A percentile compares a stretch with the other conserved stretches of the same genome.
Conservation (phyloP, 92 coral and sea anemone species). For the Palythoa grandiflora region DNA sequence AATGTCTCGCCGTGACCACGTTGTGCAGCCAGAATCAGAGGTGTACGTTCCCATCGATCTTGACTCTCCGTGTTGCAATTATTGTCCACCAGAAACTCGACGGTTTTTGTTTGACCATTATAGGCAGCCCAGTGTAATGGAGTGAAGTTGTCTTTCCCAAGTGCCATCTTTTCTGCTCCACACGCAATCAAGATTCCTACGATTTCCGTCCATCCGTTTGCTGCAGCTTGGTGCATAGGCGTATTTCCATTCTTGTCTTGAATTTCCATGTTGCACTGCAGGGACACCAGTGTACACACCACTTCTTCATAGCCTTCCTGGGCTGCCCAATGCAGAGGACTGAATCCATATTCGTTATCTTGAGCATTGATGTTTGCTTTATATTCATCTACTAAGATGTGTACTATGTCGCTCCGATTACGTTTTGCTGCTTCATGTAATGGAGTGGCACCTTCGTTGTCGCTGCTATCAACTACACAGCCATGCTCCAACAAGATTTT, state of each 20-base stretch:
- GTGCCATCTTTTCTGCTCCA: slow-evolving; percentile 12
- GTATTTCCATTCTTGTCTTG: not conserved
- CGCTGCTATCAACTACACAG: not conserved
- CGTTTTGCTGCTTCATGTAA: slow-evolving; percentile 31
- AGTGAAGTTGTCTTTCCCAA: not conserved
- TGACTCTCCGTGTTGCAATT: slow-evolving; percentile 6
- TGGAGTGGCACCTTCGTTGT: slow-evolving; percentile 15
- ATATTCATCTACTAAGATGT: not conserved
- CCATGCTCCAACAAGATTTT: not conserved
- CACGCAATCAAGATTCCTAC: not conserved
- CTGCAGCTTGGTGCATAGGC: slow-evolving; percentile 5
- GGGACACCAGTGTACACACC: not conserved
- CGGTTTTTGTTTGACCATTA: slow-evolving; percentile 4
- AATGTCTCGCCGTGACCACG: not conserved
- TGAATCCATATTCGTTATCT: not conserved
- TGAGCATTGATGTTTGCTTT: slow-evolving; percentile 18
- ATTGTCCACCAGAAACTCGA: not conserved
- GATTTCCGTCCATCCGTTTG: slow-evolving; percentile 12
- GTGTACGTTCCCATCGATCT: slow-evolving; percentile 7
- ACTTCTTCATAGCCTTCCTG: slow-evolving; percentile 15
- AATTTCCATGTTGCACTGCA: not conserved
- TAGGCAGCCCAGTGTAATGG: slow-evolving; percentile 27
- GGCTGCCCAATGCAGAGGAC: slow-evolving; percentile 33
- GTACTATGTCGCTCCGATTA: not conserved
- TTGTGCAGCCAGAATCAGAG: not conserved